These are phyloP conservation scores for Sinohyriopsis cumingii DNA, from an alignment of 2,888 invertebrate genomes.

Conservation along the genomic window DNA sequence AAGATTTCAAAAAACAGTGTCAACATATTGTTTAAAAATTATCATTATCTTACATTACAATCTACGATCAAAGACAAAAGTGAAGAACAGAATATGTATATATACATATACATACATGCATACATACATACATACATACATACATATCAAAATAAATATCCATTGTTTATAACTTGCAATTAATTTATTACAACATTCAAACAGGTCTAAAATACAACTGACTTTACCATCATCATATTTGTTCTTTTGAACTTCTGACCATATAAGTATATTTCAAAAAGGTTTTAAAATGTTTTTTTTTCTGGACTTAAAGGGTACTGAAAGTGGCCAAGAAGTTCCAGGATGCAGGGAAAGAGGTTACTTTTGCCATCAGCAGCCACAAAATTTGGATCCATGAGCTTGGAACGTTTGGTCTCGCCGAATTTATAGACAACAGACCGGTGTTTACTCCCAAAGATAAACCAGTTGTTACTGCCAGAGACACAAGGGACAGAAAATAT, in stretches of 20 bases:
- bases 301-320: slow-evolving; percentile 78
- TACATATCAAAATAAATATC: too few species aligned
- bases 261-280: not conserved
- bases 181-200: too few species aligned
- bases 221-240: too few species aligned
- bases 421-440: slow-evolving; percentile 87
- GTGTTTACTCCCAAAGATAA: slow-evolving; percentile 87
- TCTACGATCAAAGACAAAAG: too few species aligned
- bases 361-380: slow-evolving; percentile 92
- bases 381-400: slow-evolving; percentile 96
- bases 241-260: not conserved
- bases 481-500: slow-evolving; percentile 81
- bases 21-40: too few species aligned
- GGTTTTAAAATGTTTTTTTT: not conserved
- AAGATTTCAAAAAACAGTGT: too few species aligned
- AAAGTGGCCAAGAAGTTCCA: slow-evolving; percentile 86
- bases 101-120: too few species aligned
- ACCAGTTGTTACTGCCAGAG: slow-evolving; percentile 74
- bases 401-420: slow-evolving; percentile 93
- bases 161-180: too few species aligned
- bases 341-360: slow-evolving; percentile 76
- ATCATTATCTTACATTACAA: too few species aligned
- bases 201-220: too few species aligned
- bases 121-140: too few species aligned
- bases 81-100: too few species aligned